Percentiles rank a stretch among this genome's conserved stretches.
These are phyloP conservation scores for Osmerus mordax DNA, from an alignment of 2,113 vertebrate species.

Conservation along the genomic window DNA sequence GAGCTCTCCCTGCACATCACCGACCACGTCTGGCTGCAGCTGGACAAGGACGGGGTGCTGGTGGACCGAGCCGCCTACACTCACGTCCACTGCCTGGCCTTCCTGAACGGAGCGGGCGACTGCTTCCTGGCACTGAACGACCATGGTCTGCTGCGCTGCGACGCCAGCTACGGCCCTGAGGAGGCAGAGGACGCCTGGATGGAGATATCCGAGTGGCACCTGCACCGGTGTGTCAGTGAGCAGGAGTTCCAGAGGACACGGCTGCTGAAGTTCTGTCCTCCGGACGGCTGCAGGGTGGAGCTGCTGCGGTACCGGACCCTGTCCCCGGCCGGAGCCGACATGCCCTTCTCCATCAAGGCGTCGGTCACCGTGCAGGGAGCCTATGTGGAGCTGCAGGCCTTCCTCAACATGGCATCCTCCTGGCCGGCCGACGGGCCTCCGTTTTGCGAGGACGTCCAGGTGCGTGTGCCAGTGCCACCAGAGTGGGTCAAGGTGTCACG, in stretches of 20 bases:
- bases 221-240: constrained; percentile 84
- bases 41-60: constrained; percentile 77
- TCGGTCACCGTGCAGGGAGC: constrained; percentile 88
- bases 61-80: constrained; percentile 78
- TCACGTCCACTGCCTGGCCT: constrained; percentile 85
- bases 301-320: constrained; percentile 86
- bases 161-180: constrained; percentile 46
- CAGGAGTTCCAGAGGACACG: constrained; percentile 78
- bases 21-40: constrained; percentile 86
- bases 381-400: constrained; percentile 89
- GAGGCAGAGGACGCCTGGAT: not conserved
- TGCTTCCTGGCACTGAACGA: constrained; percentile 94
- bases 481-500: constrained; percentile 82
- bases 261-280: constrained; percentile 84
- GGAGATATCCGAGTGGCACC: constrained; percentile 51
- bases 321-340: constrained; percentile 66
- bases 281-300: constrained; percentile 85
- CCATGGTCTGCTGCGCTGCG: constrained; percentile 74
- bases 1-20: constrained; percentile 87
- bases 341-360: constrained; percentile 88
- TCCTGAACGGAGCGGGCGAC: constrained; percentile 78
- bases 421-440: constrained; percentile 60
- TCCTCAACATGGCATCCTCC: constrained; percentile 80
- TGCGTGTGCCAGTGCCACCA: constrained; percentile 85
- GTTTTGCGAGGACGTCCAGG: constrained; percentile 83